Percentiles rank a stretch among this genome's conserved stretches.
These are phyloP conservation scores for Microplitis manilae DNA, from an alignment of 2,888 invertebrate genomes.

Conservation along the genomic window DNA sequence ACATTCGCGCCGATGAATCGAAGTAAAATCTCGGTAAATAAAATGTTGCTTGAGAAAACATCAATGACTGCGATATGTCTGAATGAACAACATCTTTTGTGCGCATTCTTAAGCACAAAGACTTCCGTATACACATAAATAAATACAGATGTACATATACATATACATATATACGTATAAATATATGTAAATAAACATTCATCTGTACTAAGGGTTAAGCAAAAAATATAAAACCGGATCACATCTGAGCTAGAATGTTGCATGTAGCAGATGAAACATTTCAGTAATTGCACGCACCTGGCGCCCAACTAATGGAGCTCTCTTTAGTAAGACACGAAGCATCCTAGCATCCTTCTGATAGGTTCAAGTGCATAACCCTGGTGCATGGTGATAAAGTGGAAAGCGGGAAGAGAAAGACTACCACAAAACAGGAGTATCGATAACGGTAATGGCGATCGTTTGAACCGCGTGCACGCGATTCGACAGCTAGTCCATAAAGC, in stretches of 20 bases:
- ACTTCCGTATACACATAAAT: background rate
- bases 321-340: background rate
- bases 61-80: slow-evolving; percentile 6
- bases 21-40: slow-evolving; percentile 7
- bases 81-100: slow-evolving; percentile 7
- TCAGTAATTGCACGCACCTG: background rate
- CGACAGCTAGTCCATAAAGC: background rate
- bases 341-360: background rate
- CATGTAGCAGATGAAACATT: background rate
- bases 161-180: too few species aligned
- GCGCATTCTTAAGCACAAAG: background rate
- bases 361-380: background rate
- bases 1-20: slow-evolving; percentile 16
- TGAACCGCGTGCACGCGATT: background rate
- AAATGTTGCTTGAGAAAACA: slow-evolving; percentile 13
- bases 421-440: background rate
- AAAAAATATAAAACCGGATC: background rate
- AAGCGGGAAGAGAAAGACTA: background rate
- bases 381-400: too few species aligned
- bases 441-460: background rate
- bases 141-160: too few species aligned
- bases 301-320: background rate
- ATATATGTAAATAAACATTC: too few species aligned
- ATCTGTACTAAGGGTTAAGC: background rate
- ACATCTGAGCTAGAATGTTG: background rate